Conservation (phyloP, 2,113 vertebrate genomes). For the Mormyrus iriodes region DNA sequence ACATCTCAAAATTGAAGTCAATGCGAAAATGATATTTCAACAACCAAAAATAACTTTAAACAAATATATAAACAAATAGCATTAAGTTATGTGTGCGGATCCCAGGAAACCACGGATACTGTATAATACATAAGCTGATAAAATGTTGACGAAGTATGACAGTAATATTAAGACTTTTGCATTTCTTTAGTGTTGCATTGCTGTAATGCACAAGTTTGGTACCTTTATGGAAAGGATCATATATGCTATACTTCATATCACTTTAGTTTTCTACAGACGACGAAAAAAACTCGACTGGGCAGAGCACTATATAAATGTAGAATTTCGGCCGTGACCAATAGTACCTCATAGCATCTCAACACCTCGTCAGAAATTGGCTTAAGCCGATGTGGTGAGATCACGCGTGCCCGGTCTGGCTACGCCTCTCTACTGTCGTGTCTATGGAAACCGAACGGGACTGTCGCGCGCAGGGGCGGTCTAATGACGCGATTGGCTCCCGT, state of each 20-base stretch:
- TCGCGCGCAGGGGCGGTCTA: background rate
- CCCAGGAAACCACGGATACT: background rate
- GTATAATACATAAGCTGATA: background rate
- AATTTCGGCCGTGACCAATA: background rate
- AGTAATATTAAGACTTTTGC: background rate
- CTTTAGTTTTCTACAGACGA: background rate
- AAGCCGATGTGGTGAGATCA: slow-evolving; percentile 47
- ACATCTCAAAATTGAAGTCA: background rate
- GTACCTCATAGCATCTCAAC: background rate
- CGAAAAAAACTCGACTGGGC: background rate
- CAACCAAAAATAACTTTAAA: background rate
- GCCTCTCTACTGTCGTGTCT: slow-evolving; percentile 35
- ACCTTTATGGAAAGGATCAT: background rate
- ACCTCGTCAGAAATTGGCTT: slow-evolving; percentile 24
- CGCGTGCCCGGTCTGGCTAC: slow-evolving; percentile 36
- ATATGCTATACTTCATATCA: background rate
- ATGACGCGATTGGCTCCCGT: slow-evolving; percentile 49
- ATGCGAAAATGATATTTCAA: background rate
- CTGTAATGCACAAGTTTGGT: background rate
- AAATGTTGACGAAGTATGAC: background rate
- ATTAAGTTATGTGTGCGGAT: background rate
- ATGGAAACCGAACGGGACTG: slow-evolving; percentile 45
- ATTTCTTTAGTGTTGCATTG: background rate
- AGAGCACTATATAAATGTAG: background rate
- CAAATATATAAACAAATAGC: too few relatives aligned